A percentile compares a stretch with the other conserved stretches of the same genome.
Evolutionary conservation across 2,113 vertebrate genomes (phyloP).

Genomic region (Mormoops blainvillei): DNA sequence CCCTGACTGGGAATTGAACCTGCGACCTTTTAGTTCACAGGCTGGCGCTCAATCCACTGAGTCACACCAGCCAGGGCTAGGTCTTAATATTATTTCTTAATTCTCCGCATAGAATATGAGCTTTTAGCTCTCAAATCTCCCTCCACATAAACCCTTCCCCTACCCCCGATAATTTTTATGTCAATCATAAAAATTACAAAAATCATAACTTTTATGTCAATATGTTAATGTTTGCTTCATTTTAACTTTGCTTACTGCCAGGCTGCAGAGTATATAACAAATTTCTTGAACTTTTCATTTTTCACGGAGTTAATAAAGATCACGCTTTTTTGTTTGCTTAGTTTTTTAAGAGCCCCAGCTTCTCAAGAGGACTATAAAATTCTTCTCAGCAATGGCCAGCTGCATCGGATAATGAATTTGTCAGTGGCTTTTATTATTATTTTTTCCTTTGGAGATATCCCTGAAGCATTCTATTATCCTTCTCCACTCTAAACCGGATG

Average conservation of each 20-base stretch:
- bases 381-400: neutral
- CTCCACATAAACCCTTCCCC: neutral
- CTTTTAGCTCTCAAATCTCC: neutral
- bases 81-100: neutral
- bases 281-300: neutral
- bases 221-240: neutral
- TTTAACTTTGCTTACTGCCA: neutral
- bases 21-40: too few relatives aligned
- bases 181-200: too few relatives aligned
- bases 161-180: neutral
- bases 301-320: neutral
- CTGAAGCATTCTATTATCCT: neutral
- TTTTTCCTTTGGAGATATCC: neutral
- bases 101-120: neutral
- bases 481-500: neutral
- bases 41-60: too few relatives aligned
- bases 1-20: too few relatives aligned
- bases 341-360: neutral
- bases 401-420: neutral
- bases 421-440: neutral
- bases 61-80: too few relatives aligned
- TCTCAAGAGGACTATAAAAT: neutral
- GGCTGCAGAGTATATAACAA: neutral
- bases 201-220: neutral
- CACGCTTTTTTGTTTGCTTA: neutral